These are phyloP conservation scores for Cryptocheilus praepositus DNA, from an alignment of 2,888 invertebrate genomes.

Conservation along the genomic window DNA sequence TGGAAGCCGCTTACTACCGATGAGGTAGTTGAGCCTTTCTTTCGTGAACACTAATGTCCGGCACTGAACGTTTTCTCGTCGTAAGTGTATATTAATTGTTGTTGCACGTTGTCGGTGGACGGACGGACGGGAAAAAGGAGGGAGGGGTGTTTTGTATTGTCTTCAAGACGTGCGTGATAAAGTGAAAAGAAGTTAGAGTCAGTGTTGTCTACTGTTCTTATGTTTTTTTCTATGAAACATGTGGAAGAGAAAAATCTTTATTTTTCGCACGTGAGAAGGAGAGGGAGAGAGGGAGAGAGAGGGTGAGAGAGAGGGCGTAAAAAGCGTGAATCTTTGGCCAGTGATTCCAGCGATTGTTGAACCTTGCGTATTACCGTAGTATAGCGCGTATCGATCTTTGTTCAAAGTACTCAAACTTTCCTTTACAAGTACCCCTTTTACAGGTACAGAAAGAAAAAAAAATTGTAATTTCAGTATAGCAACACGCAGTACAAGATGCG, in stretches of 20 bases:
- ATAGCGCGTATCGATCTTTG: conserved; percentile 39
- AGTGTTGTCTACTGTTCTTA: conserved; percentile 30
- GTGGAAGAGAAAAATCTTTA: conserved; percentile 20
- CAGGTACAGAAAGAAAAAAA: conserved; percentile 57
- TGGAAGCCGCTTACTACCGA: conserved; percentile 81
- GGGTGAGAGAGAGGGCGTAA: background rate
- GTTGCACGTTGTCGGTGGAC: conserved; percentile 19
- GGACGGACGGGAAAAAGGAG: background rate
- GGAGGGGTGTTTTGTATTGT: conserved; percentile 3
- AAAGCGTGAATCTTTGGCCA: conserved; percentile 37
- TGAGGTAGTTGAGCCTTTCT: conserved; percentile 51
- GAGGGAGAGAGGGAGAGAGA: background rate
- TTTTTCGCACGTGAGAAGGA: conserved; percentile 20
- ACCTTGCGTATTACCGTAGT: conserved; percentile 30
- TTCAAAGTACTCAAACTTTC: conserved; percentile 52
- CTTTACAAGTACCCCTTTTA: conserved; percentile 64
- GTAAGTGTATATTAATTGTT: conserved; percentile 17
- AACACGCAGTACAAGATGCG: conserved; percentile 45
- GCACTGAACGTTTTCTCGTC: conserved; percentile 20
- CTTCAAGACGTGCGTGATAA: conserved; percentile 35
- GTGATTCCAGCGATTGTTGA: conserved; percentile 39
- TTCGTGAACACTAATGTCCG: conserved; percentile 15
- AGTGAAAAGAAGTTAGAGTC: conserved; percentile 8
- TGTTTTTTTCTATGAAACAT: conserved; percentile 29
- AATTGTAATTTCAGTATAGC: conserved; percentile 41